Evolutionary conservation across 2,888 invertebrate genomes (phyloP).

Genomic region (Drosophila putrida): DNA sequence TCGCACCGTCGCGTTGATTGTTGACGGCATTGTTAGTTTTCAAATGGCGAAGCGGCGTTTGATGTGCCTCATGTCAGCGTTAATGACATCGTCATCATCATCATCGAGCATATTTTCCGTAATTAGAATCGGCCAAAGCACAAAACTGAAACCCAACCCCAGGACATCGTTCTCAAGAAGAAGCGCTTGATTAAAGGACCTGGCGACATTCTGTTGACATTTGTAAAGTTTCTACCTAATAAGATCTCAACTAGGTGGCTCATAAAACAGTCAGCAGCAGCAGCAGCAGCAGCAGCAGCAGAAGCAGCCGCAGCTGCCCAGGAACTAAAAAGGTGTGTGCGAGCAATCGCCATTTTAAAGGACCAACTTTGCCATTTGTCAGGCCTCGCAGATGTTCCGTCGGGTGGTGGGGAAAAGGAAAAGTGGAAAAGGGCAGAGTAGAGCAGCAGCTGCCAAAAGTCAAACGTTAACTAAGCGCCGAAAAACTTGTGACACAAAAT

Average conservation of each 20-base stretch:
- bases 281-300: too few relatives aligned
- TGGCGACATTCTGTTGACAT: constrained; percentile 71
- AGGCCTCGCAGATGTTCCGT: constrained; percentile 28
- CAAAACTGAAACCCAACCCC: constrained; percentile 21
- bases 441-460: constrained; percentile 63
- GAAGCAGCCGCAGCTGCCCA: constrained; percentile 39
- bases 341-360: constrained; percentile 32
- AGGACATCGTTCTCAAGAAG: constrained; percentile 2
- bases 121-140: constrained; percentile 45
- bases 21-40: constrained; percentile 66
- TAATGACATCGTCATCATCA: constrained; percentile 53
- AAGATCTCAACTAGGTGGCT: constrained; percentile 54
- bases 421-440: not conserved
- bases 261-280: constrained; percentile 50
- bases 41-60: constrained; percentile 49
- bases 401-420: constrained; percentile 1
- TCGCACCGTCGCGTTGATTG: constrained; percentile 24
- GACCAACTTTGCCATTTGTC: constrained; percentile 60
- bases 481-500: constrained; percentile 77
- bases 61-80: constrained; percentile 62
- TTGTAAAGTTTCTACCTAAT: constrained; percentile 67
- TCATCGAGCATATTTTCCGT: constrained; percentile 62
- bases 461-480: constrained; percentile 80
- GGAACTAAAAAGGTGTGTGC: constrained; percentile 30
- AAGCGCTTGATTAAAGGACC: constrained; percentile 69